These are phyloP conservation scores for Sinhomidia bicolor DNA, from an alignment of 2,888 invertebrate genomes.

Conservation along the genomic window DNA sequence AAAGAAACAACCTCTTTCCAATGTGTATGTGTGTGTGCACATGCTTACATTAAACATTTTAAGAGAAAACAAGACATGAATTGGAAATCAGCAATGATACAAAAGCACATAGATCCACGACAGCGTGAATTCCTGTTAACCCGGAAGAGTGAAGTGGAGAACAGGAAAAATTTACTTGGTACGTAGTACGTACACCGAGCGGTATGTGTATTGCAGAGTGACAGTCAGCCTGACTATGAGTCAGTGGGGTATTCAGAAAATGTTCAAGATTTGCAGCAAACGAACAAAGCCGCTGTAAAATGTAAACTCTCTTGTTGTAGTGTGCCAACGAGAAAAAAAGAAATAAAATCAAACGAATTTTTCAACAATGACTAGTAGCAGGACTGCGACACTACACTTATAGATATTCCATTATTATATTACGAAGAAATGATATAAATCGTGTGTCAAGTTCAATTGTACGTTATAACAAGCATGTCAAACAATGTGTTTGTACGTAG, in stretches of 20 bases:
- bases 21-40: background rate
- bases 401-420: background rate
- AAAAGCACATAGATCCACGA: background rate
- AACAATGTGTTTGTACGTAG: too few relatives aligned
- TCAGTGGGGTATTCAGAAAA: conserved; percentile 41
- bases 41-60: conserved; percentile 19
- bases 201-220: conserved; percentile 13
- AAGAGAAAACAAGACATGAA: conserved; percentile 58
- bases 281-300: conserved; percentile 59
- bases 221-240: conserved; percentile 8
- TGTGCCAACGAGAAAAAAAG: conserved; percentile 1
- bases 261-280: conserved; percentile 34
- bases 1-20: background rate
- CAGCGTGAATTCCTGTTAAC: background rate
- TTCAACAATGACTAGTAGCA: conserved; percentile 11
- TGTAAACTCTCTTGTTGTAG: conserved; percentile 54
- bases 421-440: background rate
- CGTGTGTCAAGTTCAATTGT: background rate
- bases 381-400: background rate
- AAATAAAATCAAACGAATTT: conserved; percentile 65
- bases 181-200: background rate
- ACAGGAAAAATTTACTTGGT: background rate
- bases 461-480: too few relatives aligned
- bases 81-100: conserved; percentile 60
- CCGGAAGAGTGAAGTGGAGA: background rate